phyloP scores from a whole-genome alignment of 2,113 vertebrate species.

The Sturnus vulgaris region DNA sequence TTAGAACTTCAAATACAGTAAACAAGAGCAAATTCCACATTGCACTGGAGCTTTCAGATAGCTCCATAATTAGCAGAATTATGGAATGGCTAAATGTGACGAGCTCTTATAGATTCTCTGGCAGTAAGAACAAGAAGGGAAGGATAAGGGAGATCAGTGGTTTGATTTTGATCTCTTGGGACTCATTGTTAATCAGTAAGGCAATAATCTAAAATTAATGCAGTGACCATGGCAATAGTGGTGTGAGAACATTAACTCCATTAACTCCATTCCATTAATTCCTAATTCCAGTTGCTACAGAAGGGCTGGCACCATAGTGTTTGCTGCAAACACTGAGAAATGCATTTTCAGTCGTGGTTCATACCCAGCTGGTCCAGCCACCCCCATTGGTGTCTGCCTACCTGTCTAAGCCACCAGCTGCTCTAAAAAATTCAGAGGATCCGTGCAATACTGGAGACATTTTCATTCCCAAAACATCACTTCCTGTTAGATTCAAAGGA shows the following conservation, averaged over 20 bases:
- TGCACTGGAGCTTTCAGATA: neutral
- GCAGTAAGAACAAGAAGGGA: neutral
- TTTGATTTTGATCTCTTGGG: constrained; percentile 22
- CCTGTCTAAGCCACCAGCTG: neutral
- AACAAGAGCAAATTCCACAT: neutral
- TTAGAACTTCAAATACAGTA: constrained; percentile 33
- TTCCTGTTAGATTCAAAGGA: neutral
- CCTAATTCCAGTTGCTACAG: neutral
- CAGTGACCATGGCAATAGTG: neutral
- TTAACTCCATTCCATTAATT: neutral
- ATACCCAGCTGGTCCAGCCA: neutral
- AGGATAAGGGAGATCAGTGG: neutral
- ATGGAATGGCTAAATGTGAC: neutral
- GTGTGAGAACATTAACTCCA: neutral
- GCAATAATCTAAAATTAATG: constrained; percentile 1
- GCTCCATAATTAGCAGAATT: neutral
- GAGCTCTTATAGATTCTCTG: neutral
- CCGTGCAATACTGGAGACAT: neutral
- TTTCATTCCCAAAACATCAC: neutral
- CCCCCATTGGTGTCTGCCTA: neutral
- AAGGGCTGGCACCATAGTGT: neutral
- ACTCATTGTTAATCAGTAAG: constrained; percentile 2
- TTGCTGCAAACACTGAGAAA: neutral
- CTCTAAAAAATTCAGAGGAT: neutral
- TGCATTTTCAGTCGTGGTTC: neutral